Evolutionary conservation across 2,888 invertebrate genomes (phyloP), one percentile per base, ranked within the genome.

Genomic region (Oligia latruncula): DNA sequence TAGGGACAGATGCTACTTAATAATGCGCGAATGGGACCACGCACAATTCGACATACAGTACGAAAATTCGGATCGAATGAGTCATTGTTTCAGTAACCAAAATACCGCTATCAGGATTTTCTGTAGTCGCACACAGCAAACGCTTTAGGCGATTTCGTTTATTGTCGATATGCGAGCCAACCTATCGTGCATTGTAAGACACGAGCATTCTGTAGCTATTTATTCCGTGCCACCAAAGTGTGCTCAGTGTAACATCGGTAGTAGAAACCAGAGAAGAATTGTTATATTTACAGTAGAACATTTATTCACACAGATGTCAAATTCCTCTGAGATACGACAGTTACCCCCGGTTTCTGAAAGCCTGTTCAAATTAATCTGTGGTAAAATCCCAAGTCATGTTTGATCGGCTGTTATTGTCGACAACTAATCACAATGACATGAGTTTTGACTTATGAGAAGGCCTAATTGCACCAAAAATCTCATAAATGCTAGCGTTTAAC

Each of bases 241-340:
- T 89, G 77, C 71, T 72, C 71, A 65, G 68, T 81, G 76, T 87
- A 65, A 70, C 67, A 73, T 80, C 35, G 70, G 78, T 70, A 76
- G 71, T 68, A 49, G 49, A 73, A 75, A 84, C 62, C 70, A 86
- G 11, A 71, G 46, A 79, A 80, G 68, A 77, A 80, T 71, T 72
- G 64, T 85, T 78, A 67, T 86, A 89, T 84, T 84, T 89, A 88
- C 80, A 88, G 17, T n/a, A 55, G 64, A 73, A 73, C 70, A 75
- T 80, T 71, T 84, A 77, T 77, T 71, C 72, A 85, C 74, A 83
- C 46, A 35, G 13, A 77, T 84, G 78, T 86, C 87, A 82, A 80
- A 79, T 90, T 90, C 88, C 89, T 90, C 88, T 83, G 83, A 87
- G 90, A 91, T 90, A 89, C 90, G 92, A 90, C 87, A 90, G 81